phyloP scores from a whole-genome alignment of 2,113 vertebrate genomes.

The Sapayoa aenigma region DNA sequence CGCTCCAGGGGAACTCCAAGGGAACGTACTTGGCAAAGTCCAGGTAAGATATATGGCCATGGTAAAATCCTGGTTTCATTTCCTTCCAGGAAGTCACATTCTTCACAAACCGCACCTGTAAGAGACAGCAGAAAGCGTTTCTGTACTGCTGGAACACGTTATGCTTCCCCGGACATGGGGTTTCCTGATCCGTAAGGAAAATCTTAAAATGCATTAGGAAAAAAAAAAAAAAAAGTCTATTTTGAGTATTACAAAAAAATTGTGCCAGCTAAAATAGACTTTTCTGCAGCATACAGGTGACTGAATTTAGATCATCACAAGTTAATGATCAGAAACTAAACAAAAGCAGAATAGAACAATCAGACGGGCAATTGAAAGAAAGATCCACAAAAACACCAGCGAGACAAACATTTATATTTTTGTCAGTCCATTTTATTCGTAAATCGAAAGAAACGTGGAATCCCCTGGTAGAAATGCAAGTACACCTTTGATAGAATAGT shows the following conservation, averaged over 20 bases:
- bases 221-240: not conserved
- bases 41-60: slow-evolving; percentile 92
- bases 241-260: not conserved
- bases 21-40: slow-evolving; percentile 92
- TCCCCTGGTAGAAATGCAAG: not conserved
- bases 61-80: slow-evolving; percentile 98
- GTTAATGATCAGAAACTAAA: not conserved
- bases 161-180: not conserved
- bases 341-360: not conserved
- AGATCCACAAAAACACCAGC: not conserved
- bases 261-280: not conserved
- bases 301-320: not conserved
- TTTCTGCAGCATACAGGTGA: not conserved
- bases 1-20: not conserved
- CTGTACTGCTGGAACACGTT: not conserved
- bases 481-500: not conserved
- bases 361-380: not conserved
- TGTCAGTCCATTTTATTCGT: not conserved
- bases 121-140: slow-evolving; percentile 24
- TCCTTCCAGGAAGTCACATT: slow-evolving; percentile 94
- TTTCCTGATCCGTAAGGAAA: not conserved
- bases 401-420: not conserved
- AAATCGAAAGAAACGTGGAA: not conserved
- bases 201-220: not conserved
- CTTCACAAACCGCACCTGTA: slow-evolving; percentile 92